These are phyloP conservation scores for Luffia ferchaultella DNA, from an alignment of 2,888 invertebrate species.

Conservation along the genomic window DNA sequence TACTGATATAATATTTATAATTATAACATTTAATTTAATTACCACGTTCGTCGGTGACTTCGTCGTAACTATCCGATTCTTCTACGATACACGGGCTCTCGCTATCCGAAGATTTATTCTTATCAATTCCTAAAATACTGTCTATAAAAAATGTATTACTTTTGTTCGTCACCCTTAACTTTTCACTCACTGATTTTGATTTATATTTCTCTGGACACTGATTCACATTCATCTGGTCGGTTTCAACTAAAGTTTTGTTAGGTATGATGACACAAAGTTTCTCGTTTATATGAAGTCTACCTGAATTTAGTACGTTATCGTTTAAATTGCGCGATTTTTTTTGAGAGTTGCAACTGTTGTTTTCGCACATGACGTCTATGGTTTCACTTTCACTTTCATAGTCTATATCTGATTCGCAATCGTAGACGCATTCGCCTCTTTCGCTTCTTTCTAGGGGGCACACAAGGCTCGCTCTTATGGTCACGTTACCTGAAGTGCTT, in stretches of 20 bases:
- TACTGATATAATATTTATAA: no score
- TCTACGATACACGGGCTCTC: constrained; percentile 21
- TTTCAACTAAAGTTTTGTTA: background rate
- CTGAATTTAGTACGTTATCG: constrained; percentile 20
- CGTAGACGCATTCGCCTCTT: constrained; percentile 26
- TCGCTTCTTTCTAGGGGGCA: constrained; percentile 14
- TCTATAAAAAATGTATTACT: constrained; percentile 66
- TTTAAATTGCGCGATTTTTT: constrained; percentile 22
- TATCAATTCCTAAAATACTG: constrained; percentile 58
- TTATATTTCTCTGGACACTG: background rate
- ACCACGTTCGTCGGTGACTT: constrained; percentile 54
- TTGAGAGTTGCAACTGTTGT: constrained; percentile 25
- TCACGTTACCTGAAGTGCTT: constrained; percentile 50
- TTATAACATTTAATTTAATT: constrained; percentile 12
- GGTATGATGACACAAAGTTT: constrained; percentile 18
- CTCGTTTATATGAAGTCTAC: constrained; percentile 17
- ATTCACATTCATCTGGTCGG: background rate
- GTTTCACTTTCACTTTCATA: constrained; percentile 57
- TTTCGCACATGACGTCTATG: constrained; percentile 55
- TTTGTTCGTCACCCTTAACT: constrained; percentile 12
- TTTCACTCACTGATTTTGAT: background rate
- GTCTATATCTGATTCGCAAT: constrained; percentile 41
- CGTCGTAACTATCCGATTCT: constrained; percentile 32
- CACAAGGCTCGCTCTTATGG: constrained; percentile 18
- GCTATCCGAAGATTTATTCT: constrained; percentile 24